Conservation (phyloP, 2,888 invertebrate genomes). For the Lasius platythorax region DNA sequence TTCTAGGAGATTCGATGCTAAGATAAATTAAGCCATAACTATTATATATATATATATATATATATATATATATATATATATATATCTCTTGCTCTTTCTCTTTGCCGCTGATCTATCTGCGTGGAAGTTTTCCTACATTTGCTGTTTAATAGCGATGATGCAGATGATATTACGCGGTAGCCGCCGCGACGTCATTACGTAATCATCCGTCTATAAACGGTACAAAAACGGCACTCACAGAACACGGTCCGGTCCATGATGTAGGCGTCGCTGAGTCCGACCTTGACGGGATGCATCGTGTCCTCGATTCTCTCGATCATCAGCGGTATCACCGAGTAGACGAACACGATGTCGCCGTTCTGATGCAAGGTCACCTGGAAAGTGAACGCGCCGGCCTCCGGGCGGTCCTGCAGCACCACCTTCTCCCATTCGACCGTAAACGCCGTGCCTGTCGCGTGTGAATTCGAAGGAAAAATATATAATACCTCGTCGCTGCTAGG, state of each 20-base stretch:
- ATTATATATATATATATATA: too few species aligned
- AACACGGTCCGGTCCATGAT: constrained; percentile 95
- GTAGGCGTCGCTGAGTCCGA: constrained; percentile 99
- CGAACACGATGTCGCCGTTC: constrained; percentile 97
- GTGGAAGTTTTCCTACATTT: neutral
- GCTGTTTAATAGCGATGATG: neutral
- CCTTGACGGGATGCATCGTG: constrained; percentile 97
- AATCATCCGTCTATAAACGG: neutral
- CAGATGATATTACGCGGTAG: neutral
- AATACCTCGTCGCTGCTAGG: neutral
- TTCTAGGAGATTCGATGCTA: too few species aligned
- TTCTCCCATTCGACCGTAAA: constrained; percentile 98
- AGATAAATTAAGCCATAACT: too few species aligned
- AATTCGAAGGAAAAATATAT: constrained; percentile 8
- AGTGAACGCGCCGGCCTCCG: constrained; percentile 92
- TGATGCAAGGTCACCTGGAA: constrained; percentile 96
- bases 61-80: too few species aligned
- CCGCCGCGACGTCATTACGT: neutral
- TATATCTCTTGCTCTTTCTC: too few species aligned
- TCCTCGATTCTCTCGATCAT: constrained; percentile 93
- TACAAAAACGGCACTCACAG: constrained; percentile 89
- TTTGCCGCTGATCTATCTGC: too few species aligned
- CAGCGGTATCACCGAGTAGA: constrained; percentile 94
- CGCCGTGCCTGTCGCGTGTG: constrained; percentile 89
- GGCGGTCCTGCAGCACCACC: constrained; percentile 93